Conservation (phyloP, 2,888 invertebrate species). For the Kuschelorhynchus macadamiae region DNA sequence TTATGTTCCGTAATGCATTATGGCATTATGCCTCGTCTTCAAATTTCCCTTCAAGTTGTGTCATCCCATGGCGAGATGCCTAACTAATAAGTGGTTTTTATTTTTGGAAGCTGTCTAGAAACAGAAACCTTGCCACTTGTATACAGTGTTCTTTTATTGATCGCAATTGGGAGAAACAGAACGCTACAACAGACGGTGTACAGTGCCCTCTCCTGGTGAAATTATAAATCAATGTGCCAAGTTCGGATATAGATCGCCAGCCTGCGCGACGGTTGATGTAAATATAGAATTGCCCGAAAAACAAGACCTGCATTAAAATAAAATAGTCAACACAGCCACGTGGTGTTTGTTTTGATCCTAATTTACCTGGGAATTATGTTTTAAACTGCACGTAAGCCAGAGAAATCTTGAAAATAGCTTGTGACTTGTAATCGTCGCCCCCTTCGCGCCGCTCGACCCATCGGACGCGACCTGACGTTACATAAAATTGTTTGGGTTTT, state of each 20-base stretch:
- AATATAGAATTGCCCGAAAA: neutral
- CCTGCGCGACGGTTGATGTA: neutral
- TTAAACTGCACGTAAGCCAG: conserved; percentile 36
- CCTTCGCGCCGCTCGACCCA: conserved; percentile 22
- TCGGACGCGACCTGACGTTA: conserved; percentile 34
- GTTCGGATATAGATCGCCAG: conserved; percentile 5
- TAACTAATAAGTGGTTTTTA: too few species aligned
- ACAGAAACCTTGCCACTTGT: too few species aligned
- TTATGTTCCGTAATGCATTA: too few species aligned
- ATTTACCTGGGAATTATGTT: conserved; percentile 12
- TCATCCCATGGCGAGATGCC: too few species aligned
- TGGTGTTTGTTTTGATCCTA: conserved; percentile 28
- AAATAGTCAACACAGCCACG: conserved; percentile 32
- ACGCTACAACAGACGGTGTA: too few species aligned
- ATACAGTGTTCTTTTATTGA: too few species aligned
- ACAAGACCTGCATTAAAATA: conserved; percentile 21
- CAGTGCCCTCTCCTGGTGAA: neutral
- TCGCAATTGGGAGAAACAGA: too few species aligned
- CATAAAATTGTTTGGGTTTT: conserved; percentile 41
- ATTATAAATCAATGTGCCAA: neutral
- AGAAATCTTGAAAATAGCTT: too few species aligned
- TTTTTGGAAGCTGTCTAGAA: too few species aligned
- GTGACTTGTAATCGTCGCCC: neutral
- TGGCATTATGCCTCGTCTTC: too few species aligned
- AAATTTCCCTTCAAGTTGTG: too few species aligned